Percentiles rank a stretch among this genome's conserved stretches.
These are phyloP conservation scores for Kuschelorhynchus macadamiae DNA, from an alignment of 2,888 invertebrate genomes.

Conservation along the genomic window DNA sequence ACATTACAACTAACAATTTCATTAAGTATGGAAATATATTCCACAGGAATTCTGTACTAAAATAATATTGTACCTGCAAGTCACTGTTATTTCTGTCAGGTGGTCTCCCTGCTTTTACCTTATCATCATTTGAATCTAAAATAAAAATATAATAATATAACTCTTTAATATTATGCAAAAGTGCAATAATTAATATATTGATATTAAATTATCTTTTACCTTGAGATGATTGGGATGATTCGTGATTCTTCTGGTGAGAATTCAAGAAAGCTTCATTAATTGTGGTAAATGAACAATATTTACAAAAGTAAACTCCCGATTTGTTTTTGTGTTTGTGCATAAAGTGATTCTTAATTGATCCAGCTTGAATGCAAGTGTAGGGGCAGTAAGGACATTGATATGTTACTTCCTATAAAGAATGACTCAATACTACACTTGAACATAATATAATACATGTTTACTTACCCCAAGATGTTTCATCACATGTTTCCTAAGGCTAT, in stretches of 20 bases:
- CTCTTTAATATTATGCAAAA: too few species aligned
- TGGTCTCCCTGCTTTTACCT: neutral
- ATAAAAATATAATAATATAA: slow-evolving; percentile 2
- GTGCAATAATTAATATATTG: slow-evolving; percentile 15
- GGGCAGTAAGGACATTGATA: slow-evolving; percentile 78
- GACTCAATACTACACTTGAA: too few species aligned
- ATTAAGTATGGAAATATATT: neutral
- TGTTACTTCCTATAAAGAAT: slow-evolving; percentile 57
- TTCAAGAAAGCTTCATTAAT: slow-evolving; percentile 72
- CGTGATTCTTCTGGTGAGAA: slow-evolving; percentile 73
- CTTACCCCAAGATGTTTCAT: slow-evolving; percentile 74
- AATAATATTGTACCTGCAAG: slow-evolving; percentile 16
- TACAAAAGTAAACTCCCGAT: slow-evolving; percentile 68
- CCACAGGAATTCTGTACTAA: neutral
- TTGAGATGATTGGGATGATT: slow-evolving; percentile 52
- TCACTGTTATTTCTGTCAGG: slow-evolving; percentile 19
- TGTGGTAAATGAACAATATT: slow-evolving; percentile 72
- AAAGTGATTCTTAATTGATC: slow-evolving; percentile 76
- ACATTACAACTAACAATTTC: too few species aligned
- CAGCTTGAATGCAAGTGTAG: slow-evolving; percentile 79
- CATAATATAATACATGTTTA: slow-evolving; percentile 24
- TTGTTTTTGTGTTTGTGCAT: slow-evolving; percentile 70
- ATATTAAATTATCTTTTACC: slow-evolving; percentile 13
- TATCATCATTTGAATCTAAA: slow-evolving; percentile 16
- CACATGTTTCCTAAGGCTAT: slow-evolving; percentile 78